Conservation (phyloP, 2,797 vertebrate species). For the Acrocephalus scirpaceus region DNA sequence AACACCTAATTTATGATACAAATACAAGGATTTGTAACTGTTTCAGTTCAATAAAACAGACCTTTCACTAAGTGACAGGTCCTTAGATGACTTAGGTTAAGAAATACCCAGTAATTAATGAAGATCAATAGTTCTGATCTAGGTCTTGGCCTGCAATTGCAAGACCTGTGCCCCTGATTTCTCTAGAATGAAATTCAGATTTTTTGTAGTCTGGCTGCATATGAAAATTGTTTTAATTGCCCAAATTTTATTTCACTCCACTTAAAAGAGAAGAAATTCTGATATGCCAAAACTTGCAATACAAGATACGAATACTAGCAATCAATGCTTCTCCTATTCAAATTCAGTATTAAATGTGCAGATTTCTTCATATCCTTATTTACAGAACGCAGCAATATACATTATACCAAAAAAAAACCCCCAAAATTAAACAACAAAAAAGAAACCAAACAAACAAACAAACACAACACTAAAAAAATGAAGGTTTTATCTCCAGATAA, state of each 20-base stretch:
- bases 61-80: not conserved
- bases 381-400: not conserved
- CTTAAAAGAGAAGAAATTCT: not conserved
- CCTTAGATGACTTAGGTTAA: not conserved
- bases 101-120: not conserved
- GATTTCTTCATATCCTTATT: not conserved
- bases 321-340: not conserved
- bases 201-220: not conserved
- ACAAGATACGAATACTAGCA: not conserved
- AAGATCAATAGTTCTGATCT: not conserved
- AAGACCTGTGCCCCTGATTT: not conserved
- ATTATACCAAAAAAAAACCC: not conserved
- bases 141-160: not conserved
- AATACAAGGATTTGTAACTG: not conserved
- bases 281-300: not conserved
- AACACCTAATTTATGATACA: not conserved
- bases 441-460: not conserved
- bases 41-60: not conserved
- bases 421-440: not conserved
- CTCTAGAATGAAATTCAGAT: not conserved
- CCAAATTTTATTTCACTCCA: not conserved
- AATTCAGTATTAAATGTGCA: not conserved
- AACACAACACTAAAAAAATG: not conserved
- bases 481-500: not conserved
- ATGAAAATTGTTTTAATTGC: not conserved